Base-by-base conservation (phyloP, 2,797 vertebrate genomes). In the Propithecus perrieri region DNA sequence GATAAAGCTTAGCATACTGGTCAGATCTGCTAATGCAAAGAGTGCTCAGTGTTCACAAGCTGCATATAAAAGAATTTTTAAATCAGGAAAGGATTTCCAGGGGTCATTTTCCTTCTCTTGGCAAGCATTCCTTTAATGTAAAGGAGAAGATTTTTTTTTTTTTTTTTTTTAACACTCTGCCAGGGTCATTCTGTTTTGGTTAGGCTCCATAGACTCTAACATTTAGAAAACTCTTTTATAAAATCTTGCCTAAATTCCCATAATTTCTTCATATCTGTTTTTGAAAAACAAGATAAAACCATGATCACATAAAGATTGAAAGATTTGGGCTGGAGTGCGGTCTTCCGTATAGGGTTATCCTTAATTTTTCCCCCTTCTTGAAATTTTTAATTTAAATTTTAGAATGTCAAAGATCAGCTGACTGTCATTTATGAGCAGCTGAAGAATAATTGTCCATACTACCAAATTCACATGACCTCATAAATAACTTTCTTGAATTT, bases 351-450 rank as follows among this genome's bases (percentile, higher is more conserved):
- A 53, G 79, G 28, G 30, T 59, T 86, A 71, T 65, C 1, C 33
- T 11, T 84, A 8, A 35, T 65, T 53, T 59, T 33, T 15, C 2
- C 5, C 26, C n/a, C 3, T 75, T 80, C 15, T 84, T 80, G 10
- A 92, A 79, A 65, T 30, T 81, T 75, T 61, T 48, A 46, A 91
- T 90, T 94, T 20, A 85, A 74, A 53, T 48, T 81, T 95, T 91
- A 87, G 15, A 89, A 74, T 78, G 20, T 46, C 5, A 84, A 35
- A 87, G 91, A 41, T 86, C 41, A 86, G 13, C 48, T 69, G 9
- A 89, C 26, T 93, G 7, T 46, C 28, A 89, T 79, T 86, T 95
- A 86, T 55, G 4, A 76, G 67, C 26, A 71, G 4, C 1, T 63
- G 85, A 85, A 76, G 41, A 30, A 92, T 24, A 83, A 57, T 59